These are phyloP conservation scores for Hipparchia sbordonii DNA, from an alignment of 2,888 invertebrate species.

Conservation along the genomic window DNA sequence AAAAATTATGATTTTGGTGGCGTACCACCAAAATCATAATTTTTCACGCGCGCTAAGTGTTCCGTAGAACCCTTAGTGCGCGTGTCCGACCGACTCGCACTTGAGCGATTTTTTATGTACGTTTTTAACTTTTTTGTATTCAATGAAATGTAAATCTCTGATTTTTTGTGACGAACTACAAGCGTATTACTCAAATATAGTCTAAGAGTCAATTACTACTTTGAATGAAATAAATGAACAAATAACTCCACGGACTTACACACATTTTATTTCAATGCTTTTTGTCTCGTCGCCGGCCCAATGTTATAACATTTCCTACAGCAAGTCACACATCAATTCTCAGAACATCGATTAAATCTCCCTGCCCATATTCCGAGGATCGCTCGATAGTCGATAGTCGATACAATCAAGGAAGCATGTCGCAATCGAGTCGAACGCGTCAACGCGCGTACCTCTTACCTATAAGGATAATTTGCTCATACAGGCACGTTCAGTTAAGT, in stretches of 20 bases:
- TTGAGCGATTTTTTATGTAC: too few relatives aligned
- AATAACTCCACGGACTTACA: not conserved
- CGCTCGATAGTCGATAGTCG: constrained; percentile 26
- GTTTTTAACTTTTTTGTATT: too few relatives aligned
- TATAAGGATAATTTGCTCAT: constrained; percentile 38
- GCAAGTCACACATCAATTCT: constrained; percentile 15
- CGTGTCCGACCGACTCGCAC: too few relatives aligned
- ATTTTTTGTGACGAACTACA: too few relatives aligned
- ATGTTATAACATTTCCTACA: not conserved
- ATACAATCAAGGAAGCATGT: constrained; percentile 37
- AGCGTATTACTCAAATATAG: too few relatives aligned
- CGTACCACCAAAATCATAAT: too few relatives aligned
- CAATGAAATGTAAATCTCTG: too few relatives aligned
- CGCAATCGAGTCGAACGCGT: constrained; percentile 32
- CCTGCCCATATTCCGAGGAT: constrained; percentile 17
- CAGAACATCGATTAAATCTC: constrained; percentile 26
- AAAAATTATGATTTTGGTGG: too few relatives aligned
- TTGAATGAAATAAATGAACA: not conserved
- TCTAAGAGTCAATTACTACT: not conserved
- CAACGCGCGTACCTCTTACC: constrained; percentile 11
- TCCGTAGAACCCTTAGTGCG: too few relatives aligned
- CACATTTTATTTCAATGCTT: not conserved
- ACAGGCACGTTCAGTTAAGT: constrained; percentile 46
- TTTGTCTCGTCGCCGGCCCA: not conserved
- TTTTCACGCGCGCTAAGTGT: too few relatives aligned